Evolutionary conservation across 2,113 vertebrate genomes (phyloP), one percentile per base, ranked within the genome.

Genomic region (Chitala chitala): DNA sequence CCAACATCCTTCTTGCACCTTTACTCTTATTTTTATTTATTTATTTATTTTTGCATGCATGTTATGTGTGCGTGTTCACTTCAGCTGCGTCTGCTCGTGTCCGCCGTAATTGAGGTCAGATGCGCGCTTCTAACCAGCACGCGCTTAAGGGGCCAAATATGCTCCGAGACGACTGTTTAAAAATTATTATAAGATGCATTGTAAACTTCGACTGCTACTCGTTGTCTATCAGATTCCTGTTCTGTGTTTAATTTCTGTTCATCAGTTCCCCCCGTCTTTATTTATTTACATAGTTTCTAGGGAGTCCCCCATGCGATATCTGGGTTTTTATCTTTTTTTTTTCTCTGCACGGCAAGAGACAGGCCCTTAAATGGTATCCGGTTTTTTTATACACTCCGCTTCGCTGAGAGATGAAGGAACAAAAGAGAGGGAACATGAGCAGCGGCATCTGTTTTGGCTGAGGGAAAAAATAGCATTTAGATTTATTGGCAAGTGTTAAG

Each of bases 401-500:
- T 73, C 22, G 58, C 72, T 73, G 72, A 46, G 46, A 42, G 55
- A 74, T 38, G 72, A 70, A 55, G 24, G 70, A 71, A 24, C 59
- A 65, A 68, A 69, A 72, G 73, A 74, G 74, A 85, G 74, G 63
- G 75, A 83, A 83, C 75, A 82, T 75, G 71, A 87, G 86, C 80
- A 79, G 82, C 79, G 26, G 84, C 85, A 88, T 87, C 84, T 90
- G 86, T 85, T 86, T 80, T 86, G 82, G 84, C 83, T 81, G 81
- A 81, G 75, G 79, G 78, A 81, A 81, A 81, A 80, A 82, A 84
- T 64, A 80, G 79, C 75, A 79, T 86, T 87, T 83, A 51, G 78
- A 78, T 73, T 80, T 74, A 79, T 82, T 91, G 89, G 89, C 90
- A 90, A 74, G 84, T 87, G 80, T 87, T 87, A 82, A 84, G 86